phyloP scores from a whole-genome alignment of 2,797 vertebrate species.

The Danio aesculapii region DNA sequence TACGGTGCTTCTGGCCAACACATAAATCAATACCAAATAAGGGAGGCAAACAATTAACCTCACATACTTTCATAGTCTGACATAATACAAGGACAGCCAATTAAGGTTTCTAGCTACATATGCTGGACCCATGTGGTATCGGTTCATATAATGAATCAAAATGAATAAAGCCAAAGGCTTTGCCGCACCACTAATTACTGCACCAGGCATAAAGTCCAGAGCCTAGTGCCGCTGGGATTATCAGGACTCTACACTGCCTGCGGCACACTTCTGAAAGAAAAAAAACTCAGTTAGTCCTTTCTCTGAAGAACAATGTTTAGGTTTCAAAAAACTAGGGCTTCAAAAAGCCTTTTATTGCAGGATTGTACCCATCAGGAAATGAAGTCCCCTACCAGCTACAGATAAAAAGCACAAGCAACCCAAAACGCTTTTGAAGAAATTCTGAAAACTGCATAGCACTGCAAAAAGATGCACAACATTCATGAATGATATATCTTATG shows the following conservation, averaged over 20 bases:
- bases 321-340: constrained; percentile 18
- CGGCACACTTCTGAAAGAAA: constrained; percentile 31
- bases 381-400: background rate
- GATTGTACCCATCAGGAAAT: constrained; percentile 20
- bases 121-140: constrained; percentile 59
- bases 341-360: constrained; percentile 33
- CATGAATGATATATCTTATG: constrained; percentile 37
- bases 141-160: constrained; percentile 65
- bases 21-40: constrained; percentile 45
- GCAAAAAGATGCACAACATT: constrained; percentile 9
- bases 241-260: constrained; percentile 34
- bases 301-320: constrained; percentile 33
- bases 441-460: constrained; percentile 13
- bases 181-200: constrained; percentile 47
- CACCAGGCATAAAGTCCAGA: constrained; percentile 32
- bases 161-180: constrained; percentile 66
- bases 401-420: background rate
- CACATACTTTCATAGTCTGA: constrained; percentile 63
- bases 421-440: constrained; percentile 27
- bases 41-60: constrained; percentile 66
- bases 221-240: constrained; percentile 40
- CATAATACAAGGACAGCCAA: constrained; percentile 70
- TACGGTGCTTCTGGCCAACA: background rate
- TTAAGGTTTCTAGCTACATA: constrained; percentile 69
- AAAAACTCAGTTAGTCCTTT: constrained; percentile 4